phyloP scores from a whole-genome alignment of 2,888 invertebrate species.

The Drosophila borealis region DNA sequence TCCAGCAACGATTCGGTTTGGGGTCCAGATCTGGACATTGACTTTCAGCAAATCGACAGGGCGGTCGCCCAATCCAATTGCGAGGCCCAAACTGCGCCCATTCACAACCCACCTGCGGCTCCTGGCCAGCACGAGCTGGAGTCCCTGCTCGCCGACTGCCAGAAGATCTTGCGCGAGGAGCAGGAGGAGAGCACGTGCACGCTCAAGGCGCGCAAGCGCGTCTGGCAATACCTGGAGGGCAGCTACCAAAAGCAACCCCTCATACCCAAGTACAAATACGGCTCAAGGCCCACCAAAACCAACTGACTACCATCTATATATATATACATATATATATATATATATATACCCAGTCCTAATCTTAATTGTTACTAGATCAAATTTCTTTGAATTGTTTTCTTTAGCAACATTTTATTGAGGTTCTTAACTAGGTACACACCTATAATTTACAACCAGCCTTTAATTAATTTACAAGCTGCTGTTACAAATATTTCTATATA shows the following conservation, averaged over 20 bases:
- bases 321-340: background rate
- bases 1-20: slow-evolving; percentile 18
- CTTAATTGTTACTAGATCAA: background rate
- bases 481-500: background rate
- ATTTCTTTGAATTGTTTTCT: background rate
- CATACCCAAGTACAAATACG: slow-evolving; percentile 55
- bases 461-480: background rate
- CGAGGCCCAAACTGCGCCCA: background rate
- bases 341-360: background rate
- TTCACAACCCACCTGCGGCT: background rate
- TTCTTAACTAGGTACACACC: background rate
- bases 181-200: slow-evolving; percentile 35
- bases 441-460: too few species aligned
- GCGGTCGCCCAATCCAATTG: slow-evolving; percentile 35
- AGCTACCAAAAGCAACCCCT: slow-evolving; percentile 51
- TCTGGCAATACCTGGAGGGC: slow-evolving; percentile 46
- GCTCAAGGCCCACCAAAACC: background rate
- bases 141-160: slow-evolving; percentile 42
- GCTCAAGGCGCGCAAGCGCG: slow-evolving; percentile 44
- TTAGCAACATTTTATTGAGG: slow-evolving; percentile 1
- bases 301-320: slow-evolving; percentile 8
- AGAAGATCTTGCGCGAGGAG: slow-evolving; percentile 46
- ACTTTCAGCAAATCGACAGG: slow-evolving; percentile 47
- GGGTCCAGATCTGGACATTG: slow-evolving; percentile 57
- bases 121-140: slow-evolving; percentile 29